phyloP scores from a whole-genome alignment of 1,140 invertebrate species.

The Dendroctonus ponderosae region DNA sequence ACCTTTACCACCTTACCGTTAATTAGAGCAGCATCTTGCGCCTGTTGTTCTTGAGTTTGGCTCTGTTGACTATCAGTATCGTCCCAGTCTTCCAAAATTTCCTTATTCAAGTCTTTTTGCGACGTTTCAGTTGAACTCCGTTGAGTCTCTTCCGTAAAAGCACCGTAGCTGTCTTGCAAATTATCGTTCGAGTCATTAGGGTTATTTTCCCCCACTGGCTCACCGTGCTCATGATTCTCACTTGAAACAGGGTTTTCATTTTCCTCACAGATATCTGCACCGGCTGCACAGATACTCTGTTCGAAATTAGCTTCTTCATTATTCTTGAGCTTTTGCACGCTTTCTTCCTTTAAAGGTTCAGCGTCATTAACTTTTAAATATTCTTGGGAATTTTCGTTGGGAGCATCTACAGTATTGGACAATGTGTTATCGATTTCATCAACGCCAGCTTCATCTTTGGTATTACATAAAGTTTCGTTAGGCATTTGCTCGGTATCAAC shows the following conservation, averaged over 20 bases:
- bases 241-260: not conserved
- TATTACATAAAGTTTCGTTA: not conserved
- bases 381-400: not conserved
- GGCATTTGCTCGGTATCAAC: constrained; percentile 15
- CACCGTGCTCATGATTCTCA: constrained; percentile 35
- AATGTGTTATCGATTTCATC: constrained; percentile 6
- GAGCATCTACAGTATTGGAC: not conserved
- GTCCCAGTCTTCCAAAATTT: constrained; percentile 50
- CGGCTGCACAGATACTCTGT: constrained; percentile 58
- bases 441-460: not conserved
- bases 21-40: constrained; percentile 5
- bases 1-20: not conserved
- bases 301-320: not conserved
- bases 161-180: constrained; percentile 18
- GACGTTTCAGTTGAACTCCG: constrained; percentile 12
- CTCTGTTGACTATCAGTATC: constrained; percentile 51
- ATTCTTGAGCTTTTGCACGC: constrained; percentile 30
- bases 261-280: constrained; percentile 41
- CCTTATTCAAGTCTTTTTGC: constrained; percentile 37
- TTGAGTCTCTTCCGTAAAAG: constrained; percentile 26
- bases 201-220: constrained; percentile 50
- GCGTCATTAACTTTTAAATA: not conserved
- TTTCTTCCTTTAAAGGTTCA: not conserved
- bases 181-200: constrained; percentile 13
- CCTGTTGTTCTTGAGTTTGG: constrained; percentile 26